These are phyloP conservation scores for Polymixis flavicincta DNA, from an alignment of 2,888 invertebrate species.

Conservation along the genomic window DNA sequence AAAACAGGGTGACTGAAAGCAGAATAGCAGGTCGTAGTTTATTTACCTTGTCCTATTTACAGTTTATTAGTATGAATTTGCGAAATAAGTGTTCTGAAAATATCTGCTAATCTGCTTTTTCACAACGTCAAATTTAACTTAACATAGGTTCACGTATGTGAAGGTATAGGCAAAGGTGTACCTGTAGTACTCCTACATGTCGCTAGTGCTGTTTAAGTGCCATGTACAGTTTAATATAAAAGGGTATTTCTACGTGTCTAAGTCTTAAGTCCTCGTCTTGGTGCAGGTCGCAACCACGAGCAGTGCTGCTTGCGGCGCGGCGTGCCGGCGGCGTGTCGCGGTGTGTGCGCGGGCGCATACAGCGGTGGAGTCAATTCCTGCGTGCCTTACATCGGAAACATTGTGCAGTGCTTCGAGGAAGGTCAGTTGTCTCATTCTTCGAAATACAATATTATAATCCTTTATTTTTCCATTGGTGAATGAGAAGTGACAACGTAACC, in stretches of 20 bases:
- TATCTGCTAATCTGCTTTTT: no score
- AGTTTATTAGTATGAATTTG: neutral
- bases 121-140: neutral
- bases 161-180: neutral
- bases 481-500: no score
- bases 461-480: no score
- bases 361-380: conserved; percentile 92
- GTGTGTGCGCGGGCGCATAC: conserved; percentile 93
- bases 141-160: neutral
- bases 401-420: conserved; percentile 96
- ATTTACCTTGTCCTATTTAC: neutral
- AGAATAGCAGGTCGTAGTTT: no score
- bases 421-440: conserved; percentile 84
- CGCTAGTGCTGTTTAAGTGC: neutral
- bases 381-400: conserved; percentile 95
- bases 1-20: no score
- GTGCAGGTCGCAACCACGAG: conserved; percentile 93
- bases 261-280: no score
- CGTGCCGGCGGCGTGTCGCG: conserved; percentile 92
- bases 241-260: no score
- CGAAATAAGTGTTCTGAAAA: neutral
- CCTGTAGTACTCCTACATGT: neutral
- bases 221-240: neutral
- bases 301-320: conserved; percentile 94
- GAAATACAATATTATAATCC: no score